Conservation (phyloP, 2,797 vertebrate species). For the Tenualosa ilisha region DNA sequence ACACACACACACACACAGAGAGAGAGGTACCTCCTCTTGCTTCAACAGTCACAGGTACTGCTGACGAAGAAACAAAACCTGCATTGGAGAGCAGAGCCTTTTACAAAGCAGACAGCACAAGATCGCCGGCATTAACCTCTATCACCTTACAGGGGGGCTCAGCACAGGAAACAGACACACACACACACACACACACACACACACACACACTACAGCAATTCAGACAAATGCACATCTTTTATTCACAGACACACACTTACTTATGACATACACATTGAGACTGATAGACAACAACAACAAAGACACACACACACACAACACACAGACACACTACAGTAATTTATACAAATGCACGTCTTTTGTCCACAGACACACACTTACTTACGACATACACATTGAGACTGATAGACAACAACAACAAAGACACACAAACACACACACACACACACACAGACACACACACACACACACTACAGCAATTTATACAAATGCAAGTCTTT, state of each 20-base stretch:
- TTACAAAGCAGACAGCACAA: not conserved
- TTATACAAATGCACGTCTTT: too few species aligned
- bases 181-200: not conserved
- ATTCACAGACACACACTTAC: not conserved
- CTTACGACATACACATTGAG: too few species aligned
- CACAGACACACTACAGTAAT: not conserved
- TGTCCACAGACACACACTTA: not conserved
- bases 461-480: too few species aligned
- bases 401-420: too few species aligned
- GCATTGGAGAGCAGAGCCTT: not conserved
- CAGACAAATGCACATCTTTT: not conserved
- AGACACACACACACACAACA: not conserved
- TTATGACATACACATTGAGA: not conserved
- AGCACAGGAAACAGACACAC: not conserved
- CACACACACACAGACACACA: too few species aligned
- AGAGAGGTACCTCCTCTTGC: not conserved
- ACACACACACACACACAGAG: not conserved
- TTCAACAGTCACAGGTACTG: slow-evolving; percentile 4
- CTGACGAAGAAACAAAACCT: not conserved
- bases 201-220: not conserved
- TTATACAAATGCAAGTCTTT: too few species aligned
- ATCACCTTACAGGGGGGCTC: not conserved
- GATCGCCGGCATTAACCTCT: not conserved
- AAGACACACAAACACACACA: too few species aligned
- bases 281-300: not conserved